Conservation (phyloP, 2,797 vertebrate genomes). For the Allobates femoralis region DNA sequence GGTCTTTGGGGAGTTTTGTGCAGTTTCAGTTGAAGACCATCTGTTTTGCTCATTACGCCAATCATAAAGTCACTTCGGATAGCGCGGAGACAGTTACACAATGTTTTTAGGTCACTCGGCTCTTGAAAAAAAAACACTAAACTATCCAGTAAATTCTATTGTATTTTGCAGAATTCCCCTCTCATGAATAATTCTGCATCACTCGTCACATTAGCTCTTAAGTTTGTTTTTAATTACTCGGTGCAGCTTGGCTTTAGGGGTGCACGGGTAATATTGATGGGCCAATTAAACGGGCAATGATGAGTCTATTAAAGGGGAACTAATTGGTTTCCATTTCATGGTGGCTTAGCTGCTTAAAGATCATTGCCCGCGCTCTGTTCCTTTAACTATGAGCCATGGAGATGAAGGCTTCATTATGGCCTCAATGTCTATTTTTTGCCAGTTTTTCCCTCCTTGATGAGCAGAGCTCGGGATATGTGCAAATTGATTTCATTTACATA, state of each 20-base stretch:
- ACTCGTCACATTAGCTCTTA: slow-evolving; percentile 67
- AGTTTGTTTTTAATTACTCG: slow-evolving; percentile 72
- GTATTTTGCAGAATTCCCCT: slow-evolving; percentile 60
- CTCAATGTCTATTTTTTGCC: slow-evolving; percentile 11
- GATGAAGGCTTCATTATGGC: slow-evolving; percentile 52
- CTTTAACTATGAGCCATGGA: slow-evolving; percentile 69
- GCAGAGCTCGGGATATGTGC: slow-evolving; percentile 10
- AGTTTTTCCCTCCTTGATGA: slow-evolving; percentile 46
- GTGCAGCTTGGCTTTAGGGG: slow-evolving; percentile 69
- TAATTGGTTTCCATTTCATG: slow-evolving; percentile 71
- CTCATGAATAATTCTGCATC: slow-evolving; percentile 65
- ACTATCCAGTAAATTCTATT: slow-evolving; percentile 58
- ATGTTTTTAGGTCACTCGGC: slow-evolving; percentile 59
- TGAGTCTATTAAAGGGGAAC: slow-evolving; percentile 71
- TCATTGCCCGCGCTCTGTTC: slow-evolving; percentile 67
- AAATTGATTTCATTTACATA: slow-evolving; percentile 50
- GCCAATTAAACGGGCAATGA: slow-evolving; percentile 74
- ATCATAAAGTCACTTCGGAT: slow-evolving; percentile 70
- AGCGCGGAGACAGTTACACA: not conserved
- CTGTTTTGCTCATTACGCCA: slow-evolving; percentile 72
- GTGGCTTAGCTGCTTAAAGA: slow-evolving; percentile 66
- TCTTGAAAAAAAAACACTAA: not conserved
- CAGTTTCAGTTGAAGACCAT: slow-evolving; percentile 70
- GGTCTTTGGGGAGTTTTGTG: slow-evolving; percentile 70
- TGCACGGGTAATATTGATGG: slow-evolving; percentile 72